phyloP scores from a whole-genome alignment of 1,140 invertebrate genomes.

The Heliothis virescens region DNA sequence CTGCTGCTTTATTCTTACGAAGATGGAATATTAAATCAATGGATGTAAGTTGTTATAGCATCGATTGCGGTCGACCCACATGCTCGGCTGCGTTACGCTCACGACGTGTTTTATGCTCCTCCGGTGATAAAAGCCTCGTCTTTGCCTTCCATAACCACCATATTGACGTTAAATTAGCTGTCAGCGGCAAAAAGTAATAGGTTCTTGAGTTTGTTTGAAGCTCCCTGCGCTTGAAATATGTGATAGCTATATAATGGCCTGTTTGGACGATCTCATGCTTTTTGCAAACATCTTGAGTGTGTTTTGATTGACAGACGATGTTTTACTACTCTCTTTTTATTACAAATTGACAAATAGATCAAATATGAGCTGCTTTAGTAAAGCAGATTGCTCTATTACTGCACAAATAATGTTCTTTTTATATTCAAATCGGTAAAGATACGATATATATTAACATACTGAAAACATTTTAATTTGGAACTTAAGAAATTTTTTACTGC shows the following conservation, averaged over 20 bases:
- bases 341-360: neutral
- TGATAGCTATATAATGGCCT: conserved; percentile 6
- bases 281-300: neutral
- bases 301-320: neutral
- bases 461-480: too few species aligned
- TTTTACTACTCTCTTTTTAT: neutral
- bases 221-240: conserved; percentile 8
- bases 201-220: neutral
- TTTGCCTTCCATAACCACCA: conserved; percentile 28
- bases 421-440: too few species aligned
- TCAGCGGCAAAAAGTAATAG: conserved; percentile 32
- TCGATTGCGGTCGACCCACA: conserved; percentile 49
- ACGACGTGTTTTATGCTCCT: conserved; percentile 41
- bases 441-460: too few species aligned
- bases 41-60: conserved; percentile 50
- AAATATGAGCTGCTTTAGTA: too few species aligned
- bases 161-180: conserved; percentile 38
- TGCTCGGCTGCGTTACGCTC: conserved; percentile 46
- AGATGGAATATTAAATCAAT: conserved; percentile 50
- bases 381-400: too few species aligned
- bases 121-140: conserved; percentile 42
- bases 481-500: too few species aligned
- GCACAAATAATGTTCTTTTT: too few species aligned
- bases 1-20: conserved; percentile 18
- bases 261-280: conserved; percentile 6